phyloP scores from a whole-genome alignment of 2,113 vertebrate genomes.

The Urocitellus parryii region DNA sequence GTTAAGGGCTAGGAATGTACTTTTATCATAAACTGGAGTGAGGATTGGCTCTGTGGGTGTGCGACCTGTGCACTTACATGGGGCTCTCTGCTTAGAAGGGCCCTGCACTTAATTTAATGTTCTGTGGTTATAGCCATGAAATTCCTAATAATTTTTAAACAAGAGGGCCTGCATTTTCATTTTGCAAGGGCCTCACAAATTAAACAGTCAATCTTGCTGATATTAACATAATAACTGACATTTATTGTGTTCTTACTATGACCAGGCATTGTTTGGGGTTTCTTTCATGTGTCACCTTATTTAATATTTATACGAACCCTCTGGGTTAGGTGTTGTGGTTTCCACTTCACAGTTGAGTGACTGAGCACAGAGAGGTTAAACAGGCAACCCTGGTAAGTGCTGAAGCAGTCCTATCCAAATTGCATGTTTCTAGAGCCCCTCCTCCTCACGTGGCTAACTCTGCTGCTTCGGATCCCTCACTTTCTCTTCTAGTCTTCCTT shows the following conservation, averaged over 20 bases:
- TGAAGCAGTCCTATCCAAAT: neutral
- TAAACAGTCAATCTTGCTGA: neutral
- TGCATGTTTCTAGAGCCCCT: accelerated
- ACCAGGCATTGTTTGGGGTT: neutral
- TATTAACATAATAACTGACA: neutral
- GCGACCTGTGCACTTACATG: neutral
- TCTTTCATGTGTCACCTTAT: neutral
- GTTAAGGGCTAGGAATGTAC: neutral
- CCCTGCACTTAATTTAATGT: neutral
- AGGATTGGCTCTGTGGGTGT: neutral
- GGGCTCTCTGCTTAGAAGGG: neutral
- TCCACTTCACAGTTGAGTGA: neutral
- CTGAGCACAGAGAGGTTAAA: neutral
- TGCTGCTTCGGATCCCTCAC: accelerated
- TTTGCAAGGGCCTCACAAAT: neutral
- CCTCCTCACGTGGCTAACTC: accelerated
- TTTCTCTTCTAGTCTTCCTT: neutral
- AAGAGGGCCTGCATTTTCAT: neutral
- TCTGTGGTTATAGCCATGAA: neutral
- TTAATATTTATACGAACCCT: neutral
- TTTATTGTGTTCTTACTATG: neutral
- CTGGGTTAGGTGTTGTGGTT: neutral
- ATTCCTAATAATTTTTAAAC: slow-evolving; percentile 24
- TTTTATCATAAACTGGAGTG: neutral
- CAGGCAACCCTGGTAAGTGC: accelerated